phyloP scores from a whole-genome alignment of 2,113 vertebrate species.

The Notothenia rossii region DNA sequence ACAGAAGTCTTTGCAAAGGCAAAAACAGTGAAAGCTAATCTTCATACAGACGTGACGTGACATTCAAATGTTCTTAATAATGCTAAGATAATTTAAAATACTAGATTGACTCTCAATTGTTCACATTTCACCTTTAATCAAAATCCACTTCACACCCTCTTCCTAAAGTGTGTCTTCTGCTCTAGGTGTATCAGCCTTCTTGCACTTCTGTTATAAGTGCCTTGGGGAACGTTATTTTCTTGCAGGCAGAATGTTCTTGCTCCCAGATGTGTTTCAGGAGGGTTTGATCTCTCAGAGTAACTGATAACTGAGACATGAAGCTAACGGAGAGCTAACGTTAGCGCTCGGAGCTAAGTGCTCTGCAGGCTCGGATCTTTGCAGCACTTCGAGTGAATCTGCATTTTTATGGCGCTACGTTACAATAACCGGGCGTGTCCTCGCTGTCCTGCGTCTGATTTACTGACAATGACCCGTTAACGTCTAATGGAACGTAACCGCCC shows the following conservation, averaged over 20 bases:
- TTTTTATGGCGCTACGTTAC: constrained; percentile 28
- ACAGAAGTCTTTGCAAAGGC: too few species aligned
- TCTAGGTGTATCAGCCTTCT: too few species aligned
- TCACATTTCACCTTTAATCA: too few species aligned
- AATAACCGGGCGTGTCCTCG: constrained; percentile 1
- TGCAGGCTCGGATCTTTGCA: background rate
- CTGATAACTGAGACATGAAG: background rate
- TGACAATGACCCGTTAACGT: constrained; percentile 22
- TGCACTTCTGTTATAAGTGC: too few species aligned
- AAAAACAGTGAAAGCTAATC: too few species aligned
- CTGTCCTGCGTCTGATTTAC: constrained; percentile 26
- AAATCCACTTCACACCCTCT: too few species aligned
- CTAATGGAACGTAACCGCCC: constrained; percentile 55
- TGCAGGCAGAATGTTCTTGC: background rate
- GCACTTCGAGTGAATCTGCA: constrained; percentile 31
- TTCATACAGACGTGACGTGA: too few species aligned
- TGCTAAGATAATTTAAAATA: too few species aligned
- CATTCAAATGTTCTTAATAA: too few species aligned
- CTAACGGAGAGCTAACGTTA: background rate
- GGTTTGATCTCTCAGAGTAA: background rate
- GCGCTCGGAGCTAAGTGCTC: background rate
- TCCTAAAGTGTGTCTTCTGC: too few species aligned
- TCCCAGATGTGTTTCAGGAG: background rate
- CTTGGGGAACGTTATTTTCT: background rate
- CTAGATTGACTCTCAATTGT: too few species aligned